Evolutionary conservation across 2,797 vertebrate genomes (phyloP).

Genomic region (Myripristis jacobus): DNA sequence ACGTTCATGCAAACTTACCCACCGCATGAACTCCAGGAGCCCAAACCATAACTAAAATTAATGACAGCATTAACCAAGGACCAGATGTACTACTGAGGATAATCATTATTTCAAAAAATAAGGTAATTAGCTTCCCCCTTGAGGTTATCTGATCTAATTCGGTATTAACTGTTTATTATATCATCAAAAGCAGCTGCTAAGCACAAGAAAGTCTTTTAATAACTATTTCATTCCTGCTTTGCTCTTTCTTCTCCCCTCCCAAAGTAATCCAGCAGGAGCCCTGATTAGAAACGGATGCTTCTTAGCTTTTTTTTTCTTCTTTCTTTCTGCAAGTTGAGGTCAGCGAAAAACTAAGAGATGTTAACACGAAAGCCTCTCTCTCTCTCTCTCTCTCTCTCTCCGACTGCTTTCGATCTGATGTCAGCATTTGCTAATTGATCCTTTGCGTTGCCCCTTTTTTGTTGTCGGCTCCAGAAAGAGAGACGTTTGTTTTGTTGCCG

Average conservation of each 20-base stretch:
- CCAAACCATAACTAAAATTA: constrained; percentile 48
- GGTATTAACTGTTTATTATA: constrained; percentile 78
- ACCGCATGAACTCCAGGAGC: constrained; percentile 32
- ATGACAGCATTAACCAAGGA: constrained; percentile 56
- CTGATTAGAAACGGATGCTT: constrained; percentile 75
- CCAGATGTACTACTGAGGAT: constrained; percentile 70
- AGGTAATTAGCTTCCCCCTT: constrained; percentile 71
- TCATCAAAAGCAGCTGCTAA: constrained; percentile 78
- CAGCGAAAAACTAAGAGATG: constrained; percentile 52
- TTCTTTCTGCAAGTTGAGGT: constrained; percentile 51
- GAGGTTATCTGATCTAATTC: constrained; percentile 75
- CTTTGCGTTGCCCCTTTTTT: constrained; percentile 26
- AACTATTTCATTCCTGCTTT: constrained; percentile 70
- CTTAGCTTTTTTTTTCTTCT: constrained; percentile 3
- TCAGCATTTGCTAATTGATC: constrained; percentile 37
- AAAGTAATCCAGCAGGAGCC: constrained; percentile 53
- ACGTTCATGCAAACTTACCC: constrained; percentile 18
- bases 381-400: constrained; percentile 53
- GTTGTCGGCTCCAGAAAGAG: constrained; percentile 38
- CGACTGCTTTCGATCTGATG: constrained; percentile 47
- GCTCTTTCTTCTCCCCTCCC: constrained; percentile 58
- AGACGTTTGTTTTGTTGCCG: constrained; percentile 39
- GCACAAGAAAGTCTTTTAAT: constrained; percentile 65
- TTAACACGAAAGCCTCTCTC: constrained; percentile 38
- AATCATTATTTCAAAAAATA: constrained; percentile 69